These are phyloP conservation scores for Melanostigma gelatinosum DNA, from an alignment of 2,113 vertebrate species.

Conservation along the genomic window DNA sequence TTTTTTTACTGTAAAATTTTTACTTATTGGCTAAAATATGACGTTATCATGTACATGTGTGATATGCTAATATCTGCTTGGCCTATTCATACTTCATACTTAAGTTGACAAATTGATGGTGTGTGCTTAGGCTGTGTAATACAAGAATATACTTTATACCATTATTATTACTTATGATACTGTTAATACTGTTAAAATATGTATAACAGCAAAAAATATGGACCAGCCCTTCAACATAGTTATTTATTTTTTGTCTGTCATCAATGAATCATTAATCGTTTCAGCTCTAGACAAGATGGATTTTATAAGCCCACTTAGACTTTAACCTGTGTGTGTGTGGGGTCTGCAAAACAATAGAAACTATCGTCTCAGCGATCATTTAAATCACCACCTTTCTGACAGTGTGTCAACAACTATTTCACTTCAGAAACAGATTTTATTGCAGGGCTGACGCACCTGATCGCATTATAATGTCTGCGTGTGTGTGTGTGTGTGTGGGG, in stretches of 20 bases:
- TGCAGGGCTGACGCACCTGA: not conserved
- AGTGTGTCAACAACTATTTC: not conserved
- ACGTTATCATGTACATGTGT: not conserved
- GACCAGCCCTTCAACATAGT: too few relatives aligned
- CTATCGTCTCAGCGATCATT: not conserved
- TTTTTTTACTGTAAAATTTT: not conserved
- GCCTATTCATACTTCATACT: not conserved
- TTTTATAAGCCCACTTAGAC: not conserved
- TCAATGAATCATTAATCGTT: not conserved
- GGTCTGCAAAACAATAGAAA: not conserved
- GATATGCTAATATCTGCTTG: not conserved
- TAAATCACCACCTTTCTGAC: not conserved
- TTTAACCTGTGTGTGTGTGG: not conserved
- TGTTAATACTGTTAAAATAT: too few relatives aligned
- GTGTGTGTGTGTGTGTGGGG: conserved; percentile 13
- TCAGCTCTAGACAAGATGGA: not conserved
- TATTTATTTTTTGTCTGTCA: not conserved
- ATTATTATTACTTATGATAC: too few relatives aligned
- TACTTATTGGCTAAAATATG: not conserved
- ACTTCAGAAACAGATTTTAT: conserved; percentile 3
- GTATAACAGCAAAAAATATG: too few relatives aligned
- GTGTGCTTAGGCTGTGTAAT: too few relatives aligned
- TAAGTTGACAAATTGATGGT: too few relatives aligned
- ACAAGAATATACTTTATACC: too few relatives aligned
- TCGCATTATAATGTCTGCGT: conserved; percentile 1